Evolutionary conservation across 1,140 invertebrate species (phyloP).

Genomic region (Macrocentrus cingulum): DNA sequence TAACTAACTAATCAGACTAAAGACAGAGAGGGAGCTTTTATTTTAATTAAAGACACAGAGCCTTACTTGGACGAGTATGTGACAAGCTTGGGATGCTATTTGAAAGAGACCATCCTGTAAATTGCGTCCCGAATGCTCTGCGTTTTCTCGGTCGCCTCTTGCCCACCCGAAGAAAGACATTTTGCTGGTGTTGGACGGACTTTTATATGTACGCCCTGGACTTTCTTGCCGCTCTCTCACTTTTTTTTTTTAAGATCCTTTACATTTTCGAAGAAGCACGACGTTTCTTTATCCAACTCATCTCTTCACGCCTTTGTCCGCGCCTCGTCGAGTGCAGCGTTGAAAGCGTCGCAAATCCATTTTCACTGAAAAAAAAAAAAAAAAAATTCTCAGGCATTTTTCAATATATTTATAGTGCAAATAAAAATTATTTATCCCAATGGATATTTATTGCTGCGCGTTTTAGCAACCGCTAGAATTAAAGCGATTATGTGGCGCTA

Average conservation of each 20-base stretch:
- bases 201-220: neutral
- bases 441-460: too few species aligned
- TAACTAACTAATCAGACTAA: slow-evolving; percentile 3
- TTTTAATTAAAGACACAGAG: slow-evolving; percentile 20
- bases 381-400: too few species aligned
- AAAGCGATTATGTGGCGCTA: neutral
- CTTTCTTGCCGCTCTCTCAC: neutral
- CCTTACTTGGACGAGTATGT: slow-evolving; percentile 66
- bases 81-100: slow-evolving; percentile 72
- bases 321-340: neutral
- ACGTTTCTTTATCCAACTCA: neutral
- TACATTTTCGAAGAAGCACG: neutral
- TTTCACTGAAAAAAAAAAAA: neutral
- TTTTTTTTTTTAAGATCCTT: slow-evolving; percentile 5
- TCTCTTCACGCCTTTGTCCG: neutral
- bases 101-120: slow-evolving; percentile 71
- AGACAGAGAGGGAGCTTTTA: slow-evolving; percentile 25
- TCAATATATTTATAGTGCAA: too few species aligned
- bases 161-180: slow-evolving; percentile 52
- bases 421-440: too few species aligned
- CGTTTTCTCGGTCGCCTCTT: slow-evolving; percentile 32
- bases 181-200: slow-evolving; percentile 14
- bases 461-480: neutral
- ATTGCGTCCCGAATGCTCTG: slow-evolving; percentile 56
- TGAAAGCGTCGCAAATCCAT: neutral